These are phyloP conservation scores for Sorex araneus DNA, from an alignment of 2,113 vertebrate genomes.

Conservation along the genomic window DNA sequence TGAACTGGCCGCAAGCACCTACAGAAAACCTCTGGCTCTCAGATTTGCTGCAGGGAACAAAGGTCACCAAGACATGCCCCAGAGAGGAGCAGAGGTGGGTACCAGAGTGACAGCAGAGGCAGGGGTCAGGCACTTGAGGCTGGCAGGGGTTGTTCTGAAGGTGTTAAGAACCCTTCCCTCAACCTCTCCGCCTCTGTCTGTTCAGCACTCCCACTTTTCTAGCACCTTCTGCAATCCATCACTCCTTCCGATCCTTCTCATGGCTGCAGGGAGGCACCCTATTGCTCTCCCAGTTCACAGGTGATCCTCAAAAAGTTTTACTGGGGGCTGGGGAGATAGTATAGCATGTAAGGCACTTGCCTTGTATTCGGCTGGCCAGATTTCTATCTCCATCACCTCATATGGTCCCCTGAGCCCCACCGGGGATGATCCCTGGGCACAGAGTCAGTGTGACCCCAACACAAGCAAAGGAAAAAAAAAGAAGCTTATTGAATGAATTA, in stretches of 20 bases:
- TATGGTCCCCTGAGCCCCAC: no score
- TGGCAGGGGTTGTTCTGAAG: no score
- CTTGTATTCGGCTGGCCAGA: no score
- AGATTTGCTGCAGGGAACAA: not conserved
- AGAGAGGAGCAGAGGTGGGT: not conserved
- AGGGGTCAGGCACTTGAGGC: not conserved
- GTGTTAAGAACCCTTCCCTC: not conserved
- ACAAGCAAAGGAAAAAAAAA: no score
- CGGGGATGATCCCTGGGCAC: no score
- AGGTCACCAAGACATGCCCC: no score
- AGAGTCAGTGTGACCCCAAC: no score
- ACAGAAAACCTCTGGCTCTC: not conserved
- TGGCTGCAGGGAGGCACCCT: not conserved
- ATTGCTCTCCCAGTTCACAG: not conserved
- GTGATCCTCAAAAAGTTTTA: not conserved
- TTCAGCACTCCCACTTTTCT: not conserved
- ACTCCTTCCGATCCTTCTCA: not conserved
- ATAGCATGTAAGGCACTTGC: no score
- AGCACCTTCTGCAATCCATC: not conserved
- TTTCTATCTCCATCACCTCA: no score
- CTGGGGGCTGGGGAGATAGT: not conserved
- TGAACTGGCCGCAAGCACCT: not conserved
- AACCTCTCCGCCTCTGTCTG: no score
- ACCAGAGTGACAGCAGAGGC: not conserved
- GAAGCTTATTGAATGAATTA: no score